These are phyloP conservation scores for Melanotaenia duboulayi DNA, from an alignment of 2,113 vertebrate genomes.

Conservation along the genomic window DNA sequence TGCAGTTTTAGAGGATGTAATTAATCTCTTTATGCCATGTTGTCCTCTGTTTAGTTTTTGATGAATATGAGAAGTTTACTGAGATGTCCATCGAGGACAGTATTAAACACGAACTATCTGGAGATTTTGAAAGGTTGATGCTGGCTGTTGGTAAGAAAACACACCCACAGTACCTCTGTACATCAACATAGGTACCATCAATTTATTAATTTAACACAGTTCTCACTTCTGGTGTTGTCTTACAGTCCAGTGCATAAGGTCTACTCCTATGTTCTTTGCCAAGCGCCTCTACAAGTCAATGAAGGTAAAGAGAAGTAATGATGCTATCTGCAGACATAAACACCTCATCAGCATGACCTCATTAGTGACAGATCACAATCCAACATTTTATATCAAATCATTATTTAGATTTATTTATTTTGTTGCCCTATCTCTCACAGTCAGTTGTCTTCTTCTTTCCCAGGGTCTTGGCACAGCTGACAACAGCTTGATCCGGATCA, in stretches of 20 bases:
- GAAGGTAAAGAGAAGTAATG: conserved; percentile 86
- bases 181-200: not conserved
- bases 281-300: conserved; percentile 94
- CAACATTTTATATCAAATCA: too few relatives aligned
- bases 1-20: not conserved
- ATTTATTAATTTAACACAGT: conserved; percentile 3
- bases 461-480: conserved; percentile 94
- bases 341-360: not conserved
- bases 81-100: conserved; percentile 92
- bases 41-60: conserved; percentile 85
- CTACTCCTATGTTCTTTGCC: conserved; percentile 92
- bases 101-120: conserved; percentile 93
- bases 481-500: conserved; percentile 96
- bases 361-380: not conserved
- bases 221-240: conserved; percentile 34
- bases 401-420: not conserved
- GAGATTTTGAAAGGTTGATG: conserved; percentile 97
- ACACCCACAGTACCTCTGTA: not conserved
- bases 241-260: conserved; percentile 91
- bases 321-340: not conserved
- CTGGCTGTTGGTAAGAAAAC: conserved; percentile 90
- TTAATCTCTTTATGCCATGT: too few relatives aligned
- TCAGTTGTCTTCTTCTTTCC: not conserved
- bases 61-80: conserved; percentile 90
- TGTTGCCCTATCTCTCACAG: not conserved